Evolutionary conservation across 2,113 vertebrate genomes (phyloP).

Genomic region (Plecturocebus donacophilus): DNA sequence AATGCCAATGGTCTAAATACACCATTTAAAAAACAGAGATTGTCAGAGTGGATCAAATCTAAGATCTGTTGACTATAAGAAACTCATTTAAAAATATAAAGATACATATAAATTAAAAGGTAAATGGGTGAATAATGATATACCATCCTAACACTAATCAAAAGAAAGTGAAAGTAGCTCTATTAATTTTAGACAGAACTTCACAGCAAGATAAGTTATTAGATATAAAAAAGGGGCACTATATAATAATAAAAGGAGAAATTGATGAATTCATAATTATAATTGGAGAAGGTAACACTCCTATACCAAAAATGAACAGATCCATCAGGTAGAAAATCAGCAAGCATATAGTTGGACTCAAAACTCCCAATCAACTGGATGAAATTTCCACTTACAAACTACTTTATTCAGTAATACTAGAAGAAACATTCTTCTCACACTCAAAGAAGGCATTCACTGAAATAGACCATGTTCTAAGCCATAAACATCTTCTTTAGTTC

Average conservation of each 20-base stretch:
- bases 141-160: background rate
- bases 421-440: background rate
- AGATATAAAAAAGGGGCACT: background rate
- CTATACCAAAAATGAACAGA: background rate
- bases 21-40: background rate
- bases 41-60: background rate
- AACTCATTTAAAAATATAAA: background rate
- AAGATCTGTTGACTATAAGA: background rate
- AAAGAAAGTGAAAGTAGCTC: background rate
- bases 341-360: background rate
- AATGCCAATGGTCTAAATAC: background rate
- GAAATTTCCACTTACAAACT: background rate
- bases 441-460: background rate
- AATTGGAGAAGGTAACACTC: background rate
- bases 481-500: too few species aligned
- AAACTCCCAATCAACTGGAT: background rate
- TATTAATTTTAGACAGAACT: background rate
- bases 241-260: background rate
- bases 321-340: background rate
- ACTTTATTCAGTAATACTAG: background rate
- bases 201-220: background rate
- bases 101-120: background rate
- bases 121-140: background rate
- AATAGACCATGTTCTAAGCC: background rate
- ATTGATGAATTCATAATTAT: background rate